These are phyloP conservation scores for Aplidium turbinatum DNA, from an alignment of 23 tunicate species.

Conservation along the genomic window DNA sequence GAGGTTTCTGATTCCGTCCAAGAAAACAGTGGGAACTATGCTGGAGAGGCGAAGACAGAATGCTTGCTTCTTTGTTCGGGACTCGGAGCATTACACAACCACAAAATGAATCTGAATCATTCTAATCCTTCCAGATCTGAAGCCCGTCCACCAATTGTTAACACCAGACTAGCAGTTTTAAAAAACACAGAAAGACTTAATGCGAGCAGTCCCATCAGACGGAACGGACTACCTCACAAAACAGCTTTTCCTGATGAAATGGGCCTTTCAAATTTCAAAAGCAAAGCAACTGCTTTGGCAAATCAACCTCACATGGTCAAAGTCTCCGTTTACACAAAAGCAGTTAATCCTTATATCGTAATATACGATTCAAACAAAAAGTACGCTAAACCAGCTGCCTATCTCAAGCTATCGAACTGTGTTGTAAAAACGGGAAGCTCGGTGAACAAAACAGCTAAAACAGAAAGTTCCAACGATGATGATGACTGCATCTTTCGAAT, in stretches of 20 bases:
- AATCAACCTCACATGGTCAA: slow-evolving; percentile 48
- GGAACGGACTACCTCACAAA: not conserved
- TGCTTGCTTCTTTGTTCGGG: slow-evolving; percentile 41
- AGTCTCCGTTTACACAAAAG: slow-evolving; percentile 73
- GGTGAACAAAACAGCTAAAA: not conserved
- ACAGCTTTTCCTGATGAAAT: not conserved
- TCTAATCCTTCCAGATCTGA: not conserved
- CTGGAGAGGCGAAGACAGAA: slow-evolving; percentile 45
- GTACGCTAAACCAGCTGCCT: slow-evolving; percentile 61
- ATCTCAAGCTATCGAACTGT: slow-evolving; percentile 50
- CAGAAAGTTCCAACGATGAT: slow-evolving; percentile 4
- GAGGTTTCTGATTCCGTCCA: not conserved
- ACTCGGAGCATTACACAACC: slow-evolving; percentile 3
- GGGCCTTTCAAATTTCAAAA: no score
- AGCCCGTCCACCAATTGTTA: not conserved
- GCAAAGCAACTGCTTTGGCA: no score
- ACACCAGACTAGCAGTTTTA: slow-evolving; percentile 19
- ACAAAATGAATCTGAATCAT: not conserved
- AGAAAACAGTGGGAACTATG: slow-evolving; percentile 13
- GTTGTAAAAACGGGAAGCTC: not conserved
- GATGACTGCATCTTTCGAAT: slow-evolving; percentile 55
- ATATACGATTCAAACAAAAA: slow-evolving; percentile 71
- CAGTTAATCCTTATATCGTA: slow-evolving; percentile 59
- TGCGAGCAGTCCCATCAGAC: not conserved
- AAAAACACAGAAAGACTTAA: not conserved